Base-by-base conservation (phyloP, 2,797 vertebrate species). In the Sebastiscus tertius region DNA sequence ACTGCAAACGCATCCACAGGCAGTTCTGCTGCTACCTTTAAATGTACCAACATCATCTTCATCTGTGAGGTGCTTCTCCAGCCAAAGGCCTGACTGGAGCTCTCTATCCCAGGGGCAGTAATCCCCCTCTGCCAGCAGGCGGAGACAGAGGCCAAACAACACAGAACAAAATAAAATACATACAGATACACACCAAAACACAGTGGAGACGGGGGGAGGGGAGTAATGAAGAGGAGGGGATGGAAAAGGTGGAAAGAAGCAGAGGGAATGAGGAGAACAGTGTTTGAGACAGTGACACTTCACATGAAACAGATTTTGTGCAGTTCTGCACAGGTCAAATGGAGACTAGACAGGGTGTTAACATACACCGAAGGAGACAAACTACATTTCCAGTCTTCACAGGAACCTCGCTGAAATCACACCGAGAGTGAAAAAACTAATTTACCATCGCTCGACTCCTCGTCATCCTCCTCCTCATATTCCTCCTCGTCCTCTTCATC, bases 31-130 rank as follows among this genome's bases (percentile, higher is more conserved):
- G 96, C 94, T 97, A 98, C 97, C 98, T 98, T 98, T 97, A 79
- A 94, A 93, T 93, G 96, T 97, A 97, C 97, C 96, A 91, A 93
- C 92, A 95, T 97, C 97, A 93, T 98, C 97, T 97, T 98, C 97
- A 56, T 97, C 91, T 94, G 95, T 95, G 55, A 98, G 95, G 92
- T 81, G 86, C 87, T 82, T 96, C 86, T 97, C 96, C 89, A 97
- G 96, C 97, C 97, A 97, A 77, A 96, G 96, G 92, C 97, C 97
- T 93, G 97, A 97, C 94, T 96, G 97, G 87, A 97, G 96, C 92
- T 99, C 98, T 93, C 84, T 97, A 86, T 97, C 96, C 98, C 97
- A 97, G 83, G 99, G 97, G 93, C 95, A 97, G 96, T 99, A 98
- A 96, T 97, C 97, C 67, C 98, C 97, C 96, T 98, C 97, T 99